A percentile compares a stretch with the other conserved stretches of the same genome.
Evolutionary conservation across 1,140 invertebrate genomes (phyloP).

Genomic region (Orchestia grillus): DNA sequence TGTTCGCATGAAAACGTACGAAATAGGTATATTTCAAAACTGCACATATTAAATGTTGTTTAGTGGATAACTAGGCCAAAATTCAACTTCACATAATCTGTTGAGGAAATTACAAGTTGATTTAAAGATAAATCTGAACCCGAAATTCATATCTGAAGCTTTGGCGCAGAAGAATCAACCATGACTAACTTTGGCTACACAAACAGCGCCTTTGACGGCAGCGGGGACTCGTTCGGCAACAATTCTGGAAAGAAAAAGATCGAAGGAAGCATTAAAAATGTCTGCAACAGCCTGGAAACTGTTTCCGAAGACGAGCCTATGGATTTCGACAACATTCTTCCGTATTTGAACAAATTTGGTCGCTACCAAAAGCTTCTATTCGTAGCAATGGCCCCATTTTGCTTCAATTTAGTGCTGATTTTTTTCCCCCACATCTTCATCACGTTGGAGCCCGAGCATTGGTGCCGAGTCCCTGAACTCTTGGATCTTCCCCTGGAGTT

Average conservation of each 20-base stretch:
- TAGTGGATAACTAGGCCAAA: neutral
- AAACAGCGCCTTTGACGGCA: neutral
- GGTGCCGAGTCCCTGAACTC: slow-evolving; percentile 50
- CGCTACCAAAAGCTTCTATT: slow-evolving; percentile 38
- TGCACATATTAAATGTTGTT: neutral
- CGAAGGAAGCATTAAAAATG: neutral
- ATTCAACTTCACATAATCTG: neutral
- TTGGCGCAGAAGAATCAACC: neutral
- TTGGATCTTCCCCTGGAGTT: slow-evolving; percentile 21
- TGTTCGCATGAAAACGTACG: no score
- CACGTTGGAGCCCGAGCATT: slow-evolving; percentile 22
- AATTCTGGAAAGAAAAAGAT: neutral
- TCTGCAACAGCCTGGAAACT: neutral
- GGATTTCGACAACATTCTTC: slow-evolving; percentile 38
- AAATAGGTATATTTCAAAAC: no score
- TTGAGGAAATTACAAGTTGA: neutral
- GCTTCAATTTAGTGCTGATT: slow-evolving; percentile 24
- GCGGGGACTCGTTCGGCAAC: neutral
- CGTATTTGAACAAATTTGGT: slow-evolving; percentile 16
- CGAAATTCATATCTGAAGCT: neutral
- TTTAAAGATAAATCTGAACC: neutral
- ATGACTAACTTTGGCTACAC: neutral
- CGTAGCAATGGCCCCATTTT: slow-evolving; percentile 28
- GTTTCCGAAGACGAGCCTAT: neutral
- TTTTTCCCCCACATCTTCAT: slow-evolving; percentile 35